phyloP scores from a whole-genome alignment of 2,113 vertebrate genomes.

The Mobula birostris region DNA sequence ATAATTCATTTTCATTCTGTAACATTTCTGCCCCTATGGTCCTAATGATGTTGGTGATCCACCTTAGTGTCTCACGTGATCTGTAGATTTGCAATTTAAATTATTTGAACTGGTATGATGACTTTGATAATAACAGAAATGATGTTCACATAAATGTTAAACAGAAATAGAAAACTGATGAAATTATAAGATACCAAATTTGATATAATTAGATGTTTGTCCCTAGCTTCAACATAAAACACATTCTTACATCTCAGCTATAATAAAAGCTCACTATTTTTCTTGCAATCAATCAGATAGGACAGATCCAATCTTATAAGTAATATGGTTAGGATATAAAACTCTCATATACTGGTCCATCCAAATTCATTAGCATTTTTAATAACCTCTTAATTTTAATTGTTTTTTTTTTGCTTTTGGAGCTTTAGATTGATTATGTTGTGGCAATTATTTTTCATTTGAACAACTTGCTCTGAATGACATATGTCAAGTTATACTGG shows the following conservation, averaged over 20 bases:
- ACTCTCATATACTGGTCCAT: neutral
- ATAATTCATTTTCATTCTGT: neutral
- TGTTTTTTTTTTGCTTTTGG: neutral
- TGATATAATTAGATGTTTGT: neutral
- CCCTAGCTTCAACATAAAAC: neutral
- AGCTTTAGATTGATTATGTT: neutral
- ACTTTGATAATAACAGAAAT: neutral
- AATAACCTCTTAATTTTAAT: constrained; percentile 1
- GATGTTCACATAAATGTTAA: neutral
- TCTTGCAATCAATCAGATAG: neutral
- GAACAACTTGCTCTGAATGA: neutral
- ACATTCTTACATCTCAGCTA: neutral
- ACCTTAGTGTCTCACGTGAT: neutral
- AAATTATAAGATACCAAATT: neutral
- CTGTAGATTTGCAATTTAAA: neutral
- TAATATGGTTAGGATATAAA: neutral
- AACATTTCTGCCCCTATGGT: neutral
- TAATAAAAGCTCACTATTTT: neutral
- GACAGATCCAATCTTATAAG: neutral
- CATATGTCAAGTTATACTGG: neutral
- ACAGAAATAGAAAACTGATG: neutral
- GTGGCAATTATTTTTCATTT: neutral
- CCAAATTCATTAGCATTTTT: neutral
- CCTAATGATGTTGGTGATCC: neutral
- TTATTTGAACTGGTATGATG: neutral